Percentiles rank a stretch among this genome's conserved stretches.
Conservation (phyloP, 2,113 vertebrate genomes). For the Mus spicilegus region DNA sequence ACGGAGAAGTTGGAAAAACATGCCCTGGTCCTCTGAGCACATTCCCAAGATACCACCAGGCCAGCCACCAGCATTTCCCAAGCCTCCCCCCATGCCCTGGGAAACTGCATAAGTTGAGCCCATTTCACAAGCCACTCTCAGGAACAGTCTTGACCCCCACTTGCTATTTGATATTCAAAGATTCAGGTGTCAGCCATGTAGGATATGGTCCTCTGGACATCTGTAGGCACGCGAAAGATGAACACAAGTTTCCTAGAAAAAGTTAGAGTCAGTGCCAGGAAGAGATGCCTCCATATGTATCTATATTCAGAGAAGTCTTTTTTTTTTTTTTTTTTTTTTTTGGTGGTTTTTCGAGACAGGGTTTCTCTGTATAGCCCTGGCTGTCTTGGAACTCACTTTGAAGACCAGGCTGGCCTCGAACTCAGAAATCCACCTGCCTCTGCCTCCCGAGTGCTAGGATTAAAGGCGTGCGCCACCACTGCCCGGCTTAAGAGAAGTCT, state of each 20-base stretch:
- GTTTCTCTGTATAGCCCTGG: too few relatives aligned
- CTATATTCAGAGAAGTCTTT: not conserved
- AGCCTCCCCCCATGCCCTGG: conserved; percentile 65
- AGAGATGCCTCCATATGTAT: not conserved
- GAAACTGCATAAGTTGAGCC: conserved; percentile 54
- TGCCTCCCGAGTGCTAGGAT: too few relatives aligned
- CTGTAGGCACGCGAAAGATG: not conserved
- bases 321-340: too few relatives aligned
- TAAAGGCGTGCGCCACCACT: too few relatives aligned
- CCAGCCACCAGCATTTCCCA: conserved; percentile 60
- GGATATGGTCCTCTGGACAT: not conserved
- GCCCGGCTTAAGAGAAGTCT: not conserved
- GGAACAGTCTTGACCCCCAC: not conserved
- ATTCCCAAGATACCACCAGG: conserved; percentile 79
- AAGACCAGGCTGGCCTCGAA: too few relatives aligned
- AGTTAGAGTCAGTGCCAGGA: accelerated
- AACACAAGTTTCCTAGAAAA: not conserved
- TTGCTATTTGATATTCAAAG: not conserved
- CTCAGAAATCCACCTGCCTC: too few relatives aligned
- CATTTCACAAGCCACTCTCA: not conserved
- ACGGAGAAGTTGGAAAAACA: conserved; percentile 74
- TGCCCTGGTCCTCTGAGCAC: conserved; percentile 54
- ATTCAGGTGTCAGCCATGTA: not conserved
- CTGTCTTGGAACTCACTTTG: too few relatives aligned
- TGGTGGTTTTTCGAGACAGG: too few relatives aligned